These are phyloP conservation scores for Crypturellus tataupa DNA, from an alignment of 2,797 vertebrate species.

Conservation along the genomic window DNA sequence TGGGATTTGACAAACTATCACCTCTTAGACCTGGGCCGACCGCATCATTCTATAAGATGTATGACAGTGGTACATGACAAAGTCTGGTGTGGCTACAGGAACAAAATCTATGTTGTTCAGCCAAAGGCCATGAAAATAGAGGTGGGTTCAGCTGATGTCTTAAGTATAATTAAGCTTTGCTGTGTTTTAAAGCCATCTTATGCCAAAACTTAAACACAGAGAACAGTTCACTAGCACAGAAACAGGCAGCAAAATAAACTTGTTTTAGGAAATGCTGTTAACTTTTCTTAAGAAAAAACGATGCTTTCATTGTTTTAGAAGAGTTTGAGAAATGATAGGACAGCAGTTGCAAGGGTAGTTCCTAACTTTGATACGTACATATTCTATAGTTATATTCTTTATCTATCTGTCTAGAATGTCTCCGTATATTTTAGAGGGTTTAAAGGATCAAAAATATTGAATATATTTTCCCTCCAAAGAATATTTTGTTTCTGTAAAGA, in stretches of 20 bases:
- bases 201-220: not conserved
- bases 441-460: not conserved
- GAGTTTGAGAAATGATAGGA: not conserved
- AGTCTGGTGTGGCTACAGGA: constrained; percentile 98
- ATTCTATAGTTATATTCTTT: not conserved
- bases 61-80: constrained; percentile 98
- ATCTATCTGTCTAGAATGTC: not conserved
- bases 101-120: constrained; percentile 97
- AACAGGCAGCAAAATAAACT: not conserved
- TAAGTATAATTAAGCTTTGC: not conserved
- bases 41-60: constrained; percentile 95
- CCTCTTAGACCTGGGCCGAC: constrained; percentile 92
- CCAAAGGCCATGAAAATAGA: constrained; percentile 98
- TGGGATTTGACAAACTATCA: constrained; percentile 99
- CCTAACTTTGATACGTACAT: not conserved
- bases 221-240: not conserved
- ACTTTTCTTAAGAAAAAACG: not conserved
- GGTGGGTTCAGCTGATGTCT: constrained; percentile 76
- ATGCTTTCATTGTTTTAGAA: not conserved
- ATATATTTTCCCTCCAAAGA: not conserved
- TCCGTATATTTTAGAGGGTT: not conserved
- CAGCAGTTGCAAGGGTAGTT: not conserved
- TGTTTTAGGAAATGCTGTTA: not conserved
- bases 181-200: not conserved
- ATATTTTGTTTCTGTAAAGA: not conserved